Conservation (phyloP, 2,113 vertebrate genomes). For the Tiliqua scincoides region DNA sequence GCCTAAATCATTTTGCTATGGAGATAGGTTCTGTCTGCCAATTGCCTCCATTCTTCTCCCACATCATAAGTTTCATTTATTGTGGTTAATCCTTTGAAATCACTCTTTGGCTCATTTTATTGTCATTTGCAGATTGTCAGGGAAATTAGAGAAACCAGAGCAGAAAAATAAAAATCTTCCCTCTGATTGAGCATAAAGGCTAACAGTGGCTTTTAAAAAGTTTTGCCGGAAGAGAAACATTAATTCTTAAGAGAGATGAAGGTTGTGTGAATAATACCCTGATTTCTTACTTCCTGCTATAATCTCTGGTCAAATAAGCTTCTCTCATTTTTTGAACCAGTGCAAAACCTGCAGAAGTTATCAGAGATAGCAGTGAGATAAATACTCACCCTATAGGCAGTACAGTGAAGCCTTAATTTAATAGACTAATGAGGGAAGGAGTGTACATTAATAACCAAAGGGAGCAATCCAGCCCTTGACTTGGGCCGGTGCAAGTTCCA, state of each 20-base stretch:
- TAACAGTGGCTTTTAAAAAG: background rate
- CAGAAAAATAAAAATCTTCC: background rate
- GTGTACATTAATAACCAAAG: no score
- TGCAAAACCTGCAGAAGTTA: background rate
- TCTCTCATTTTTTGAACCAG: background rate
- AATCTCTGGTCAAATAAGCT: background rate
- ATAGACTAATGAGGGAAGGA: no score
- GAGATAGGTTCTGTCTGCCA: background rate
- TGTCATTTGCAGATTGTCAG: no score
- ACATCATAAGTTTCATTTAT: background rate
- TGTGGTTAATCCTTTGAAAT: no score
- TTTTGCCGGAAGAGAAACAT: no score
- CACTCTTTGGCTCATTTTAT: no score
- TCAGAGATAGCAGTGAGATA: background rate
- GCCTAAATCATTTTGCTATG: background rate
- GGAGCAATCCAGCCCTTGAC: no score
- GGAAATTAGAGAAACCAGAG: background rate
- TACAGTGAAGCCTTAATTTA: no score
- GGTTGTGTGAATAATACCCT: background rate
- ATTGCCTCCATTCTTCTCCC: background rate
- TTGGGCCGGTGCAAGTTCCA: no score
- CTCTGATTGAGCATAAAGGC: background rate
- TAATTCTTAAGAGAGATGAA: no score
- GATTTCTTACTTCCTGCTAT: rapidly evolving
- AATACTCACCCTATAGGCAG: background rate